Percentiles rank a stretch among this genome's conserved stretches.
Conservation (phyloP, 2,797 vertebrate genomes). For the Rhabdophis nuchalis region DNA sequence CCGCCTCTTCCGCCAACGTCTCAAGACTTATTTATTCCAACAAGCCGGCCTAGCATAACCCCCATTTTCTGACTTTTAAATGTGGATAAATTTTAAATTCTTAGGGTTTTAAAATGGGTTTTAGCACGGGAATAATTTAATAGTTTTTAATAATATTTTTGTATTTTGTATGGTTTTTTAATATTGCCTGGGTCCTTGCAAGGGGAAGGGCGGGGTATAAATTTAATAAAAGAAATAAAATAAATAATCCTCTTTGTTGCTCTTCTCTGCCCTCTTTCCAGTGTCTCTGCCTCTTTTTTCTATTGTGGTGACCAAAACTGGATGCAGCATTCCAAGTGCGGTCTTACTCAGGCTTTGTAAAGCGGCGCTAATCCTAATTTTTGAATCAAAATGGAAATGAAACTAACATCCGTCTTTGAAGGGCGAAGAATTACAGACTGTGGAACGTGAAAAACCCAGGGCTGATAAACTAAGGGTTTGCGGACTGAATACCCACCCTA, state of each 20-base stretch:
- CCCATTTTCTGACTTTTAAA: too few species aligned
- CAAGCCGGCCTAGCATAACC: too few species aligned
- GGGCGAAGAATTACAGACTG: constrained; percentile 5
- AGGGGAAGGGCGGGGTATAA: too few species aligned
- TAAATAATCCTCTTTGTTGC: background rate
- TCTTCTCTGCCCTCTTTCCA: background rate
- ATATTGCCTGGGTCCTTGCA: too few species aligned
- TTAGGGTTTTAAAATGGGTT: too few species aligned
- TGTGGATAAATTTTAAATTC: too few species aligned
- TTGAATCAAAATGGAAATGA: constrained; percentile 25
- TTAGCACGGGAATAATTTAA: too few species aligned
- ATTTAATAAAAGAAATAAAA: too few species aligned
- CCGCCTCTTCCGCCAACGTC: too few species aligned
- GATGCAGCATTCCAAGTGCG: background rate
- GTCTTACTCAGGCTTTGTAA: background rate
- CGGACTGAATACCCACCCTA: constrained; percentile 4
- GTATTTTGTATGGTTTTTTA: too few species aligned
- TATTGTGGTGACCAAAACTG: background rate
- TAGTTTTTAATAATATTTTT: too few species aligned
- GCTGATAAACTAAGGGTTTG: background rate
- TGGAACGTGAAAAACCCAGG: background rate
- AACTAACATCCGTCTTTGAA: constrained; percentile 26
- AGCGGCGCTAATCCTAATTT: background rate
- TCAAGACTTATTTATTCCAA: too few species aligned
- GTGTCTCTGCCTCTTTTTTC: background rate